Percentiles rank a stretch among this genome's conserved stretches.
These are phyloP conservation scores for Scaptomyza tumidula DNA, from an alignment of 2,888 invertebrate genomes.

Conservation along the genomic window DNA sequence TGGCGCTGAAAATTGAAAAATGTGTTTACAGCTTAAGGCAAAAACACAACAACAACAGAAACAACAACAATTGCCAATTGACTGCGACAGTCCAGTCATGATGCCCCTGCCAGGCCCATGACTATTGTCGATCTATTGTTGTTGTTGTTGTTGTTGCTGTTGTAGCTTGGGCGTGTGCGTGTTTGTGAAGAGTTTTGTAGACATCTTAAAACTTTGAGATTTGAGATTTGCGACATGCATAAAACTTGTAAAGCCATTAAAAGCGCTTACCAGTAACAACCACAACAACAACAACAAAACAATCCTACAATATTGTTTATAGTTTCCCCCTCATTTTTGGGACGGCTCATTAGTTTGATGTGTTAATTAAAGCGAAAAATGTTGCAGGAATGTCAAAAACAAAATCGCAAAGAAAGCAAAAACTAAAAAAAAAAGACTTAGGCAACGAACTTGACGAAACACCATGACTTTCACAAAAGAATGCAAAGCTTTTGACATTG, in stretches of 20 bases:
- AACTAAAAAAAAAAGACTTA: conserved; percentile 54
- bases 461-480: conserved; percentile 70
- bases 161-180: conserved; percentile 71
- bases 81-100: conserved; percentile 54
- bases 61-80: conserved; percentile 41
- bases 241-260: conserved; percentile 64
- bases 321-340: conserved; percentile 24
- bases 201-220: conserved; percentile 28
- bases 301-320: conserved; percentile 53
- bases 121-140: conserved; percentile 45
- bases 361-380: conserved; percentile 73
- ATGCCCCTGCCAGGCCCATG: conserved; percentile 45
- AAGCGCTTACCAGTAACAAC: conserved; percentile 49
- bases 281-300: conserved; percentile 31
- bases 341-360: conserved; percentile 54
- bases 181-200: conserved; percentile 50
- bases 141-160: conserved; percentile 24
- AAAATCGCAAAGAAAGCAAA: conserved; percentile 30
- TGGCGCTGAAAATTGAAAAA: conserved; percentile 60
- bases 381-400: conserved; percentile 45
- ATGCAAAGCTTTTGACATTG: conserved; percentile 49
- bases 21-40: conserved; percentile 74
- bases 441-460: conserved; percentile 72
- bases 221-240: conserved; percentile 54
- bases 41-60: conserved; percentile 29